Base-by-base conservation (phyloP, 2,888 invertebrate genomes). In the Nomada goodeniana region DNA sequence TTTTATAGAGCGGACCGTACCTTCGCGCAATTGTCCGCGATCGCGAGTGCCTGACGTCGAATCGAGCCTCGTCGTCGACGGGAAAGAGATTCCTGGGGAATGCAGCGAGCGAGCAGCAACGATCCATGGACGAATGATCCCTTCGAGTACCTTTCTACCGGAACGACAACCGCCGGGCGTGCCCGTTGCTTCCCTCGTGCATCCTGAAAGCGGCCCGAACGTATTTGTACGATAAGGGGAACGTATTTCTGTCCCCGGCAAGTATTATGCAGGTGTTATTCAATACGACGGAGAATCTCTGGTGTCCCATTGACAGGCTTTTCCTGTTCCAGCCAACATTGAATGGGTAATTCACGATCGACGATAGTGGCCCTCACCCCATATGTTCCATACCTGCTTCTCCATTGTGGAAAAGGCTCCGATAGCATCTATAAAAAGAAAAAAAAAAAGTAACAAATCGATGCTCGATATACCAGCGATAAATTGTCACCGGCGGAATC, bases 261-360 rank as follows among this genome's bases (percentile, higher is more conserved):
- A 52, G 67, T 69, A 80, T 84, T 83, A 84, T 76, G 77, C 77
- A 75, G 68, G 53, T 61, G 75, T 42, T 69, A 52, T 61, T 63
- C 73, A 64, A 73, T 53, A 53, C 55, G 81, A 59, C 20, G 63
- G 67, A 68, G 67, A 80, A 82, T 59, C 70, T 68, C 65, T 70
- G 61, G 59, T 57, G 70, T 61, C 73, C 68, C 75, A 77, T 83
- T 77, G 67, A 76, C 69, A 83, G 67, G 61, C 60, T 74, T 81
- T 83, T 74, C 76, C 73, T 74, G 63, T 77, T 65, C 64, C 63
- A 42, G 36, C 61, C 53, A 53, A 70, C 77, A 64, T 63, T 67
- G 55, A 83, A 83, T 82, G 75, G 53, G 71, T 82, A 53, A 80
- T 80, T 80, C 80, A 79, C 50, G 60, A 61, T 57, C 74, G 47